A percentile compares a stretch with the other conserved stretches of the same genome.
Conservation (phyloP, 2,888 invertebrate species). For the Amorpha juglandis region DNA sequence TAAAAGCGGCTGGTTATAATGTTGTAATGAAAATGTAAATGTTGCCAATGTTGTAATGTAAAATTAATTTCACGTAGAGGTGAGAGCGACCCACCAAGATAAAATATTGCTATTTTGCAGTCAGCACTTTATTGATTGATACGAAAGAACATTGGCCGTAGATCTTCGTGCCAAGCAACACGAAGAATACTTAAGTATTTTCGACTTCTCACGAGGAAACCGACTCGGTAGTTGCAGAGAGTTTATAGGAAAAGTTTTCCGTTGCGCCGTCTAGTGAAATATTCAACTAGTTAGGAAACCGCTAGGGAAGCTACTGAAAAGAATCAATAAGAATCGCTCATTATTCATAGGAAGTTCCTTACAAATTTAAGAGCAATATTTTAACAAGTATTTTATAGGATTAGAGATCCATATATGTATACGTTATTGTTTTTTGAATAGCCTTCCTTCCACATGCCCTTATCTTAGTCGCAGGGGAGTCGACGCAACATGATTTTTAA, state of each 20-base stretch:
- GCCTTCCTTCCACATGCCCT: no score
- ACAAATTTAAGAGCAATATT: not conserved
- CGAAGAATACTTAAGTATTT: constrained; percentile 53
- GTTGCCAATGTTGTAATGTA: no score
- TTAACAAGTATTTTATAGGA: no score
- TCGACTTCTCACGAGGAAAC: constrained; percentile 48
- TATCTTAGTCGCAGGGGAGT: no score
- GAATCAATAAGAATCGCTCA: constrained; percentile 46
- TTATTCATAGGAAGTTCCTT: not conserved
- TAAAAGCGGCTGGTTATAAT: no score
- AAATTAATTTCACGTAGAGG: no score
- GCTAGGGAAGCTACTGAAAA: constrained; percentile 41
- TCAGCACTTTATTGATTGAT: constrained; percentile 11
- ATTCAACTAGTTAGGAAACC: constrained; percentile 62
- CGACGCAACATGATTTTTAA: no score
- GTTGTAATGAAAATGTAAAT: no score
- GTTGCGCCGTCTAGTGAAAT: constrained; percentile 57
- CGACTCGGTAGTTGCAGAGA: constrained; percentile 42
- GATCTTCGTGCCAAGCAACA: constrained; percentile 33
- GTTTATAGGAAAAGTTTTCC: constrained; percentile 52
- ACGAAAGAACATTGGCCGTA: constrained; percentile 8
- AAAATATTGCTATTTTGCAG: not conserved
- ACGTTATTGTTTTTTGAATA: no score
- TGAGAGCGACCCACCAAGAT: not conserved
- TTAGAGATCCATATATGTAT: no score